These are phyloP conservation scores for Temnothorax ravouxi DNA, from an alignment of 2,888 invertebrate genomes.

Conservation along the genomic window DNA sequence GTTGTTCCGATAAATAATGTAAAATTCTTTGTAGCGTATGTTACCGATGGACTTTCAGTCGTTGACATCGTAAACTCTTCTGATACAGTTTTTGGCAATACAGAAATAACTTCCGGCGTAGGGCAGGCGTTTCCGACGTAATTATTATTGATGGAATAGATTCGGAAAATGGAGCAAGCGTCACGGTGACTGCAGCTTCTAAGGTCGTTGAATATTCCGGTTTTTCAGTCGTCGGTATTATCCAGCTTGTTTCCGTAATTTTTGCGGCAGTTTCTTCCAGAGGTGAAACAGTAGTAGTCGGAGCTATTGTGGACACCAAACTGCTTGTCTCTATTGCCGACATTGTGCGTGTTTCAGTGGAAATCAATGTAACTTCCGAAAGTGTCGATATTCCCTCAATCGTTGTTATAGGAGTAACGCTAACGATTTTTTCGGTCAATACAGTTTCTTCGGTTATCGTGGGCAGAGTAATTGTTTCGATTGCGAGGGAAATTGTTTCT, in stretches of 20 bases:
- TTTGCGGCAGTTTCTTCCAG: background rate
- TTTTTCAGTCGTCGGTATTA: constrained; percentile 14
- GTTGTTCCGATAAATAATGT: constrained; percentile 17
- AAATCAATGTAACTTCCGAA: background rate
- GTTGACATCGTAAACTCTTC: constrained; percentile 27
- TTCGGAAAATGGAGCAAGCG: background rate
- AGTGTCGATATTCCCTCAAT: constrained; percentile 14
- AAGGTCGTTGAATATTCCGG: background rate
- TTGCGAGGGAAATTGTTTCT: background rate
- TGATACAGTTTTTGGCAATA: background rate
- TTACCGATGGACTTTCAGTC: constrained; percentile 18
- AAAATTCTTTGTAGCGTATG: background rate
- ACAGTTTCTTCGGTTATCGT: constrained; percentile 11
- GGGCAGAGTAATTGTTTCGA: background rate
- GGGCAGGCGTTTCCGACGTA: constrained; percentile 2
- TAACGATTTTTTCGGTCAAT: background rate
- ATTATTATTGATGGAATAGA: background rate
- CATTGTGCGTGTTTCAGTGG: constrained; percentile 15
- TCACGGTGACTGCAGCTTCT: constrained; percentile 2
- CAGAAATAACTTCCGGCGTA: constrained; percentile 23
- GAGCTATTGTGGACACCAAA: background rate
- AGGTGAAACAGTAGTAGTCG: background rate
- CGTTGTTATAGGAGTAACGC: background rate
- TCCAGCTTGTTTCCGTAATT: background rate
- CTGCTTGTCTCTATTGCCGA: constrained; percentile 19